Base-by-base conservation (phyloP, 1,140 invertebrate genomes). In the Saccostrea cuccullata region DNA sequence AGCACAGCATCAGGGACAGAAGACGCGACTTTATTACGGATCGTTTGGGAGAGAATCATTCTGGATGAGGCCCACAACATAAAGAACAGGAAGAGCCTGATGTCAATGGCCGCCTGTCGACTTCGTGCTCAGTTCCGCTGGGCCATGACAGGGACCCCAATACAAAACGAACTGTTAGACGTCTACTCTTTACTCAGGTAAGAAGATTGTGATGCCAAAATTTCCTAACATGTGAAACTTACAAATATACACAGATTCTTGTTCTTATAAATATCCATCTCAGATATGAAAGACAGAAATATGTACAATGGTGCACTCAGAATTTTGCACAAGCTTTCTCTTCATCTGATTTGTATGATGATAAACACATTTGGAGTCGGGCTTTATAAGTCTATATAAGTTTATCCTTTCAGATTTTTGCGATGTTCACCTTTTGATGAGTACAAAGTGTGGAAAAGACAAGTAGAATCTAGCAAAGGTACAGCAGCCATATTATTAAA, bases 51-150 rank as follows among this genome's bases (percentile, higher is more conserved):
- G 9, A 95, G 98, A 86, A 96, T 98, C 17, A 97, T 99, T 90
- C 94, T 99, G 13, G 98, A 99, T 95, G 98, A 99, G 95, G 98
- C 97, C 0, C 98, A 99, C 94, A 96, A 96, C 8, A 97, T 99
- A 9, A 96, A 98, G 88, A 99, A 99, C 95, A 96, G 97, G 92
- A 98, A 97, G 94, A 96, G 97, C 23, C 95, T 96, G 85, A 97
- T 96, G 0, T 97, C 97, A 0, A 91, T 96, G 91, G 97, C 97
- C 0, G 97, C 97, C 0, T 97, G 96, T 93, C 93, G 94, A 17
- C 93, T 94, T 12, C 82, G 92, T 67, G 91, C 93, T 0, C 95
- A 94, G 77, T 96, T 96, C 55, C 85, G 98, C 70, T 99, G 98
- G 98, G 97, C 96, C 0, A 95, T 99, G 0, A 98, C 98, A 11